These are phyloP conservation scores for Psococerastis gibbosa DNA, from an alignment of 2,888 invertebrate species.

Conservation along the genomic window DNA sequence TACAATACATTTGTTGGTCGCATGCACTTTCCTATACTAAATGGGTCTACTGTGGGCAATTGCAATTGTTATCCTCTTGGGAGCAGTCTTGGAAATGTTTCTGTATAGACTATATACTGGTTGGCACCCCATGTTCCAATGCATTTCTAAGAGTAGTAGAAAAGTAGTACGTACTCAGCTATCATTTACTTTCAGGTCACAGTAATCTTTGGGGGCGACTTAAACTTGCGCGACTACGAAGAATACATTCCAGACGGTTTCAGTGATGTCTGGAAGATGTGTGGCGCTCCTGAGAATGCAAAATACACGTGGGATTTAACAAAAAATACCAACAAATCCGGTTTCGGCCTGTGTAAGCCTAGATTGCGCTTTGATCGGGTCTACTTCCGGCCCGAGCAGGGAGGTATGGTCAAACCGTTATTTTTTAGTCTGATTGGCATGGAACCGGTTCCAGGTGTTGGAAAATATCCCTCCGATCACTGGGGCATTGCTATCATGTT, in stretches of 20 bases:
- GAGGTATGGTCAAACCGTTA: slow-evolving; percentile 24
- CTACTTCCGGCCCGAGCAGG: slow-evolving; percentile 24
- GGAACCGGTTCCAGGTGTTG: slow-evolving; percentile 28
- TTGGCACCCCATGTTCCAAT: no score
- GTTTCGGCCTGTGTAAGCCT: slow-evolving; percentile 23
- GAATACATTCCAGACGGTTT: slow-evolving; percentile 28
- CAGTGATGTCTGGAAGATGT: slow-evolving; percentile 32
- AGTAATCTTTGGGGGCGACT: slow-evolving; percentile 36
- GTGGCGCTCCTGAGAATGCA: slow-evolving; percentile 30
- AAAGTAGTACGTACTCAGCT: no score
- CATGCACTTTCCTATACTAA: no score
- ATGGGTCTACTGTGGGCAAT: no score
- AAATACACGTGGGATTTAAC: slow-evolving; percentile 36
- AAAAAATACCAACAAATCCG: slow-evolving; percentile 33
- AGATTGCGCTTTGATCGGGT: slow-evolving; percentile 34
- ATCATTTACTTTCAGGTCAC: no score
- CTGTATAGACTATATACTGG: no score
- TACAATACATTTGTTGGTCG: no score
- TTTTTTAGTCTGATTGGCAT: slow-evolving; percentile 34
- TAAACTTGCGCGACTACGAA: slow-evolving; percentile 38
- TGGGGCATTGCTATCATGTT: slow-evolving; percentile 30
- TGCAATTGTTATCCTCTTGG: no score
- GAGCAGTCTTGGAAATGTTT: no score
- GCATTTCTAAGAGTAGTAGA: no score
- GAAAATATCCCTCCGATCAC: slow-evolving; percentile 34